Base-by-base conservation (phyloP, 2,113 vertebrate genomes). In the Melanerpes formicivorus region DNA sequence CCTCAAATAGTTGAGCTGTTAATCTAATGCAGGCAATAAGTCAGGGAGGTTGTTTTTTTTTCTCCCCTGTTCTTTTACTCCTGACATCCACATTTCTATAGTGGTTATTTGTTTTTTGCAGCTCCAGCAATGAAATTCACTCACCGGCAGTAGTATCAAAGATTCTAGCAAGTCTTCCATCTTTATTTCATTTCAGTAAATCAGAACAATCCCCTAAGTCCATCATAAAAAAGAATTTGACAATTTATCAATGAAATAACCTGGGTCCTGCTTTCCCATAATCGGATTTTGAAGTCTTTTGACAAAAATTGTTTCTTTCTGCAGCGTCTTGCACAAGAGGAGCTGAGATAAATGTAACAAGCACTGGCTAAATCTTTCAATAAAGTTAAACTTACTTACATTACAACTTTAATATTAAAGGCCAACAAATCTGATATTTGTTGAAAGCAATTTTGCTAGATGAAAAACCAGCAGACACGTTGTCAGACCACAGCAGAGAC, bases 121-220 rank as follows among this genome's bases (percentile, higher is more conserved):
- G 81, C 34, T 87, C 18, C 30, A 52, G 14, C 1, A 3, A 37
- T 50, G n/a, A 77, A 87, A 48, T 70, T 94, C 30, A 52, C 11
- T 90, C 75, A 25, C 56, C 81, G 37, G 37, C 11, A 69, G 22
- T 46, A 74, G 66, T 80, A 72, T 56, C 48, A 63, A 85, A 76
- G 54, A 59, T 50, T 91, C 40, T 26, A 73, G 52, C 11, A 64
- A 55, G 27, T 74, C 40, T 0, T 83, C 73, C 14, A 56, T 71
- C 52, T 78, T 92, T 91, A 63, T 80, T 76, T 89, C 70, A 46
- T 89, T 91, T 89, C 46, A 55, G 29, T 87, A 89, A 92, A 92
- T 87, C 56, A 77, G 23, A 3, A 77, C 3, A 84, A 72, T 66
- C 87, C 55, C 12, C 14, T 34, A 66, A 75, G 6, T 52, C 29